phyloP scores from a whole-genome alignment of 1,140 invertebrate species.

The Pseudachorutes palmiensis region DNA sequence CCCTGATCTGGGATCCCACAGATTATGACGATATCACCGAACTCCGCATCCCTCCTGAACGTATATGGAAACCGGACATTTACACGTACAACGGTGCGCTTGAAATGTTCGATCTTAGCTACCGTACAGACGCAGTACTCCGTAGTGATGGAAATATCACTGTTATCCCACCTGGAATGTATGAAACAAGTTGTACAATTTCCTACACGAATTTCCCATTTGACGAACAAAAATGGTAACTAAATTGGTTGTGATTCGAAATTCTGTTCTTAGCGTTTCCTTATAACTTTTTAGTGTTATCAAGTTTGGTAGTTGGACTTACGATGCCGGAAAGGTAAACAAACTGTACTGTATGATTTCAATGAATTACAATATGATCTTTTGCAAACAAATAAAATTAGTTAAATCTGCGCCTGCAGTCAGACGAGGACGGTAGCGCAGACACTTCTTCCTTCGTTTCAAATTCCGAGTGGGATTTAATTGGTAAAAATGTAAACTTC shows the following conservation, averaged over 20 bases:
- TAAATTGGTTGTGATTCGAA: background rate
- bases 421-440: conserved; percentile 76
- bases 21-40: conserved; percentile 50
- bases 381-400: background rate
- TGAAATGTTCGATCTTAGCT: background rate
- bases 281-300: conserved; percentile 53
- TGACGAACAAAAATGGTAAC: conserved; percentile 83
- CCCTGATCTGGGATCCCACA: conserved; percentile 47
- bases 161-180: conserved; percentile 92
- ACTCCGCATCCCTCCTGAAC: conserved; percentile 50
- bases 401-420: conserved; percentile 78
- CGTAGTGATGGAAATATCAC: conserved; percentile 80
- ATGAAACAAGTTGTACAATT: conserved; percentile 97
- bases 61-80: conserved; percentile 54
- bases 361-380: background rate
- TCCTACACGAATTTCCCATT: conserved; percentile 99
- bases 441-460: conserved; percentile 91
- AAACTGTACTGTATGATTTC: background rate
- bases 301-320: conserved; percentile 97
- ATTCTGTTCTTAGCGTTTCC: background rate
- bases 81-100: conserved; percentile 46
- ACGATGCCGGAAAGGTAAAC: conserved; percentile 83
- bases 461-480: conserved; percentile 96
- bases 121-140: background rate
- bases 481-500: conserved; percentile 54